Evolutionary conservation across 2,888 invertebrate genomes (phyloP), one percentile per base, ranked within the genome.

Genomic region (Zonitis immaculata): DNA sequence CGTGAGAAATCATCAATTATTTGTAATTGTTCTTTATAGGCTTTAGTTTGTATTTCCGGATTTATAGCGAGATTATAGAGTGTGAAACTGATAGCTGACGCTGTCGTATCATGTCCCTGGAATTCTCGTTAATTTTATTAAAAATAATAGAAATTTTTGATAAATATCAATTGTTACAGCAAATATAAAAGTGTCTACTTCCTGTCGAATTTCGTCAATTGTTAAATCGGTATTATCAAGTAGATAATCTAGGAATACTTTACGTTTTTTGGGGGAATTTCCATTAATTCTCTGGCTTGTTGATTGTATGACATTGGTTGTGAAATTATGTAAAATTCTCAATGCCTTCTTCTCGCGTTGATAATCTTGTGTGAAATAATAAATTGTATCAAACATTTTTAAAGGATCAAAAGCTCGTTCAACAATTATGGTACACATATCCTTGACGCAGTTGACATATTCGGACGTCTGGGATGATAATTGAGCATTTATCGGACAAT

Each of bases 151-250:
- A 16, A 28, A 25, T 18, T n/a, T n/a, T n/a, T 18, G 11, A 20
- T 12, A 44, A 25, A 18, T 11, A 11, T 20, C 25, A 25, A 11
- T 28, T 67, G 68, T 74, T 69, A 84, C 85, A 71, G 82, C 87
- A 71, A 88, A 88, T 82, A 87, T 84, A 61, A 88, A 87, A 0
- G 88, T 88, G 59, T 87, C 84, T 0, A 87, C 85, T 75, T 88
- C 86, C 68, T 87, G 84, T 49, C 84, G 77, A 42, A 88, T 80
- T 54, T 82, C 81, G 22, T 80, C 70, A 56, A 82, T 80, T 6
- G 79, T 79, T 42, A 88, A 80, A 54, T 79, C 69, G 1, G 82
- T 84, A 59, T 83, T 80, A 11, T 62, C 76, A 9, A 88, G 70
- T 3, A 88, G 69, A 27, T 87, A 74, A 74, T 88, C 88, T 65